Evolutionary conservation across 2,888 invertebrate genomes (phyloP).

Genomic region (Nowickia ferox): DNA sequence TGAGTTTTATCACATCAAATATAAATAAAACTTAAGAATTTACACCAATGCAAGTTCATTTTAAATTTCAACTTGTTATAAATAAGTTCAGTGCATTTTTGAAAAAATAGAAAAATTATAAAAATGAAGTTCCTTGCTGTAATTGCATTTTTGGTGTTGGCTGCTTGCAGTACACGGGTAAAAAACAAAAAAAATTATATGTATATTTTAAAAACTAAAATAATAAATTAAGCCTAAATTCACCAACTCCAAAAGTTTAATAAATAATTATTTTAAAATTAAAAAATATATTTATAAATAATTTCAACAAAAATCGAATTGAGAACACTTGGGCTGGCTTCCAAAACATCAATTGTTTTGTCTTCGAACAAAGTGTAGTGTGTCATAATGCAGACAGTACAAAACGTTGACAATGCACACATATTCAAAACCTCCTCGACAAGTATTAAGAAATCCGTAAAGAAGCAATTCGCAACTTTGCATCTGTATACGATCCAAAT

Average conservation of each 20-base stretch:
- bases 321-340: no score
- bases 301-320: no score
- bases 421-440: no score
- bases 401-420: no score
- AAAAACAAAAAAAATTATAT: slow-evolving; percentile 10
- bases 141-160: slow-evolving; percentile 49
- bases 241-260: background rate
- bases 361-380: no score
- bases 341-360: no score
- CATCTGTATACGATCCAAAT: no score
- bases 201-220: background rate
- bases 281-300: no score
- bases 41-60: slow-evolving; percentile 39
- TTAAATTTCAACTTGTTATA: slow-evolving; percentile 16
- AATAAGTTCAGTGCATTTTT: slow-evolving; percentile 29
- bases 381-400: no score
- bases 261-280: no score
- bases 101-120: slow-evolving; percentile 19
- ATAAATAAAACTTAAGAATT: slow-evolving; percentile 55
- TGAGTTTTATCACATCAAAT: slow-evolving; percentile 23
- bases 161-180: slow-evolving; percentile 58
- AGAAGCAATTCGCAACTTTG: no score
- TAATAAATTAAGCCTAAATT: background rate
- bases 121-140: slow-evolving; percentile 66
- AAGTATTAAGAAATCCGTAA: no score